These are phyloP conservation scores for Galerucella nymphaeae DNA, from an alignment of 2,888 invertebrate species.

Conservation along the genomic window DNA sequence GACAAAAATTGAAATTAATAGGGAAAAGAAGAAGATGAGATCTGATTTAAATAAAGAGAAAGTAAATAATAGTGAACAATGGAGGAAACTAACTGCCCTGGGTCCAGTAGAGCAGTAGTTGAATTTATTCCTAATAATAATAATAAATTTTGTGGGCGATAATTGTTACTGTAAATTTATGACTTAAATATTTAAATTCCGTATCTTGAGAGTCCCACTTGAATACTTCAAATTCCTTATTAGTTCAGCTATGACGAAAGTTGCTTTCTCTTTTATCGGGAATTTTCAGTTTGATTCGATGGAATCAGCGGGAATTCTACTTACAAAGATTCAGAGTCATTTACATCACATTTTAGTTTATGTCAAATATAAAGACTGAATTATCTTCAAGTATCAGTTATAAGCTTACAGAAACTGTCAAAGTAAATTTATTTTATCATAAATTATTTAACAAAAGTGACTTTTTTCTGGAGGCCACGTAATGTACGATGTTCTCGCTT, in stretches of 20 bases:
- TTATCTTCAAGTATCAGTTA: neutral
- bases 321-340: neutral
- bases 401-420: neutral
- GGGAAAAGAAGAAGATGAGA: too few relatives aligned
- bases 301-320: neutral
- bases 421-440: neutral
- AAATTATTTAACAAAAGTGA: neutral
- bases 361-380: too few relatives aligned
- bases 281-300: constrained; percentile 10
- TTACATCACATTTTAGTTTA: neutral
- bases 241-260: constrained; percentile 12
- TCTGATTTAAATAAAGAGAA: too few relatives aligned
- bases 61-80: too few relatives aligned
- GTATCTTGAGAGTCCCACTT: neutral
- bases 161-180: neutral
- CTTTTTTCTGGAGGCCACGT: neutral
- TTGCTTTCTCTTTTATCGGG: constrained; percentile 25
- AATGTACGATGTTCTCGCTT: constrained; percentile 49
- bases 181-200: neutral
- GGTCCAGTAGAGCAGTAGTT: too few relatives aligned
- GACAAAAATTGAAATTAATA: too few relatives aligned
- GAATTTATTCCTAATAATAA: too few relatives aligned
- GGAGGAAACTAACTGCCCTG: too few relatives aligned
- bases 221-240: constrained; percentile 21
- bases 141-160: neutral